Percentiles rank a stretch among this genome's conserved stretches.
Evolutionary conservation across 2,888 invertebrate species (phyloP).

Genomic region (Polyommatus icarus): DNA sequence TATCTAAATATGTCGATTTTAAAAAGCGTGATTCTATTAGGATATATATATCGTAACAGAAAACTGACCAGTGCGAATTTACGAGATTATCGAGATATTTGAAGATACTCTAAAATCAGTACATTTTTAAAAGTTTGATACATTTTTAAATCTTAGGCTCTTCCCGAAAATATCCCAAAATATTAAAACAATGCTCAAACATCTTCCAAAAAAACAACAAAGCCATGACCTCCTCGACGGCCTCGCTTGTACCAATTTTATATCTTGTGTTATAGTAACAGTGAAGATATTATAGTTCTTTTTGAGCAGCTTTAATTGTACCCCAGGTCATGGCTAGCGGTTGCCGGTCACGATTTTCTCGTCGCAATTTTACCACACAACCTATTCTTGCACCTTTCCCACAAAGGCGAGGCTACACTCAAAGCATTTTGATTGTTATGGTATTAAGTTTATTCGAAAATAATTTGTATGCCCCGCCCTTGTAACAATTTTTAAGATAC

Average conservation of each 20-base stretch:
- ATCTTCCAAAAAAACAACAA: background rate
- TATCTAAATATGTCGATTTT: no score
- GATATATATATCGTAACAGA: no score
- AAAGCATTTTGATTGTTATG: background rate
- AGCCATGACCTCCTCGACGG: background rate
- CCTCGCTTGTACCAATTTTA: background rate
- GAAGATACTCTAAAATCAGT: no score
- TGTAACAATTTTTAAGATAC: no score
- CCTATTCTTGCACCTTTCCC: slow-evolving; percentile 41
- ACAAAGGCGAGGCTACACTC: slow-evolving; percentile 40
- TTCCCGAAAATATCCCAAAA: background rate
- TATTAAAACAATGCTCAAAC: background rate
- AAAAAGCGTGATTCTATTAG: no score
- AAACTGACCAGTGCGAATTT: no score
- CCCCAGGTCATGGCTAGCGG: slow-evolving; percentile 45
- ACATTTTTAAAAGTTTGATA: no score
- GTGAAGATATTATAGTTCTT: slow-evolving; percentile 18
- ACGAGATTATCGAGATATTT: no score
- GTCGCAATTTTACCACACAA: slow-evolving; percentile 33
- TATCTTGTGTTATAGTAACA: slow-evolving; percentile 18
- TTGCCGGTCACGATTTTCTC: slow-evolving; percentile 45
- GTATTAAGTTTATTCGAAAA: no score
- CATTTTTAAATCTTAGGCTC: no score
- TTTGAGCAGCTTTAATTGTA: slow-evolving; percentile 16
- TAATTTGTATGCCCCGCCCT: no score